Evolutionary conservation across 2,113 vertebrate genomes (phyloP).

Genomic region (Erinaceus europaeus): DNA sequence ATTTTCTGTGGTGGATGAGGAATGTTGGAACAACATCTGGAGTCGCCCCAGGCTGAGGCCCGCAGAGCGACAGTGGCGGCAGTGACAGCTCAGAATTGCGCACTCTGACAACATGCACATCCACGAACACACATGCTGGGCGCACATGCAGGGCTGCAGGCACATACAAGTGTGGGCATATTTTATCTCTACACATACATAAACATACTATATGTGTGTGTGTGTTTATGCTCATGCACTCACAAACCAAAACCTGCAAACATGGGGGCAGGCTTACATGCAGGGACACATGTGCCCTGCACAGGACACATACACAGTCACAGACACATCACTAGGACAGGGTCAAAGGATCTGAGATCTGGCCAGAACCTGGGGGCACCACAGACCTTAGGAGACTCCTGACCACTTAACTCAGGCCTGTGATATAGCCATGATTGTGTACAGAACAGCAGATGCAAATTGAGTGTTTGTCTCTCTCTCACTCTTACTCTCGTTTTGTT

Average conservation of each 20-base stretch:
- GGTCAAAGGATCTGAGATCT: too few relatives aligned
- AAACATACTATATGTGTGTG: too few relatives aligned
- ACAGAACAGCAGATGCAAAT: too few relatives aligned
- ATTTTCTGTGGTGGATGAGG: conserved; percentile 75
- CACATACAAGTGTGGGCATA: fast-evolving
- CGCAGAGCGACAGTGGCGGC: not conserved
- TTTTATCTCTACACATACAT: too few relatives aligned
- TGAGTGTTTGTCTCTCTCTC: too few relatives aligned
- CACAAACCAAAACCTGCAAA: not conserved
- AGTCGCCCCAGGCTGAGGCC: conserved; percentile 48
- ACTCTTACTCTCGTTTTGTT: too few relatives aligned
- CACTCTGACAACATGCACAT: fast-evolving
- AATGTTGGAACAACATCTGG: conserved; percentile 72
- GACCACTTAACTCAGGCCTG: not conserved
- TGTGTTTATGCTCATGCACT: too few relatives aligned
- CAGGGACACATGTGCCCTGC: too few relatives aligned
- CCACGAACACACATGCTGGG: fast-evolving
- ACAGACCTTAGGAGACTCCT: not conserved
- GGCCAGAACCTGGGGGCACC: not conserved
- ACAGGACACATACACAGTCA: too few relatives aligned
- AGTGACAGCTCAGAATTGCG: not conserved
- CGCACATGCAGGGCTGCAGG: not conserved
- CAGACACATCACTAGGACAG: too few relatives aligned
- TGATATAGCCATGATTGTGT: too few relatives aligned
- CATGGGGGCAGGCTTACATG: too few relatives aligned